These are phyloP conservation scores for Dromas ardeola DNA, from an alignment of 2,113 vertebrate species.

Conservation along the genomic window DNA sequence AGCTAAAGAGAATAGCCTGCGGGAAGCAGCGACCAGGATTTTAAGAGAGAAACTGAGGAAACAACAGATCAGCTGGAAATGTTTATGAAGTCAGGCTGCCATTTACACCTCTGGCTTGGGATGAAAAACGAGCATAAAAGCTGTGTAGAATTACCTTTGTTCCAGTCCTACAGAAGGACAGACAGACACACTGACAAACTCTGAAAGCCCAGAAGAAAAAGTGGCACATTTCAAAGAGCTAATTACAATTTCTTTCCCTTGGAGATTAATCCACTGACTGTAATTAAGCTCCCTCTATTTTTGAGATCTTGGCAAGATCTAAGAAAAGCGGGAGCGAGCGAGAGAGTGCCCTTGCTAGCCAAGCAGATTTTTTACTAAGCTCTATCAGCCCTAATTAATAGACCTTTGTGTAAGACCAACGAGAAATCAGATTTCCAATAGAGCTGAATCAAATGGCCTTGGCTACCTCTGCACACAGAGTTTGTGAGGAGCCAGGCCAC, in stretches of 20 bases:
- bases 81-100: constrained; percentile 69
- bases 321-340: constrained; percentile 69
- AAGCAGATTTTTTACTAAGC: constrained; percentile 78
- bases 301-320: constrained; percentile 83
- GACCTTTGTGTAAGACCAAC: constrained; percentile 79
- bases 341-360: constrained; percentile 72
- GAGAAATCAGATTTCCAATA: constrained; percentile 77
- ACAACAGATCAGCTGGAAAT: constrained; percentile 60
- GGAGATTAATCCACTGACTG: constrained; percentile 80
- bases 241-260: constrained; percentile 80
- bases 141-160: constrained; percentile 68
- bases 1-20: background rate
- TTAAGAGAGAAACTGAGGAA: constrained; percentile 28
- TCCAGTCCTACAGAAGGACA: constrained; percentile 70
- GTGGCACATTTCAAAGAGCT: constrained; percentile 78
- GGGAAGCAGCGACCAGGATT: background rate
- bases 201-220: constrained; percentile 74
- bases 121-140: constrained; percentile 69
- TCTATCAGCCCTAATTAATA: constrained; percentile 81
- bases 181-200: constrained; percentile 73
- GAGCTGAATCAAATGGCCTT: constrained; percentile 71
- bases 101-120: constrained; percentile 60
- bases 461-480: constrained; percentile 64
- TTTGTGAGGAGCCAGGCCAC: constrained; percentile 41
- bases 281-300: constrained; percentile 80